phyloP scores from a whole-genome alignment of 2,113 vertebrate genomes.

The Laticauda colubrina region DNA sequence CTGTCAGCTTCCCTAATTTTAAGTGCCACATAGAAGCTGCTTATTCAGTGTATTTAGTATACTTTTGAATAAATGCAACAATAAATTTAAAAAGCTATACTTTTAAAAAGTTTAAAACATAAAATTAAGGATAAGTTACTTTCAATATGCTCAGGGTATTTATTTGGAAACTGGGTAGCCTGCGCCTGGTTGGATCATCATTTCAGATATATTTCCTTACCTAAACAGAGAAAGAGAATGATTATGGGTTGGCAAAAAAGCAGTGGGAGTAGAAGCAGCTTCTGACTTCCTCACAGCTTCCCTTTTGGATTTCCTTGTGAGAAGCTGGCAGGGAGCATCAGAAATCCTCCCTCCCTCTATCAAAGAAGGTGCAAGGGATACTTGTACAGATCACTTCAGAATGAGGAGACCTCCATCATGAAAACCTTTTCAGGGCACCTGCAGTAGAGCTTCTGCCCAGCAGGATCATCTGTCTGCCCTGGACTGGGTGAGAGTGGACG shows the following conservation, averaged over 20 bases:
- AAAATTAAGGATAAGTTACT: not conserved
- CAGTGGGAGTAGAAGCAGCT: not conserved
- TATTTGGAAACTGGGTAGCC: not conserved
- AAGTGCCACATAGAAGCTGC: slow-evolving; percentile 61
- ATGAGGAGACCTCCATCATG: not conserved
- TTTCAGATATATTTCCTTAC: not conserved
- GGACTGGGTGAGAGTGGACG: not conserved
- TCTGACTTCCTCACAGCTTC: not conserved
- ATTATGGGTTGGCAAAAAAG: not conserved
- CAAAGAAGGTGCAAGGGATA: not conserved
- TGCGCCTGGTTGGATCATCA: not conserved
- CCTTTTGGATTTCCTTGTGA: not conserved
- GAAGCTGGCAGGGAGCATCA: not conserved
- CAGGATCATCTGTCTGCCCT: not conserved
- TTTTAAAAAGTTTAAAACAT: not conserved
- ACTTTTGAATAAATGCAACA: slow-evolving; percentile 50
- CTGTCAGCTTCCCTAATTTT: slow-evolving; percentile 53
- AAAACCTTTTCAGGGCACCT: not conserved
- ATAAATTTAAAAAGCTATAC: slow-evolving; percentile 51
- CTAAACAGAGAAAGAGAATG: not conserved
- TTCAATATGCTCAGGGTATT: not conserved
- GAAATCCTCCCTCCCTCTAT: not conserved
- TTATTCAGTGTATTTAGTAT: slow-evolving; percentile 53
- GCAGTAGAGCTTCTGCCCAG: not conserved
- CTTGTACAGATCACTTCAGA: not conserved